A percentile compares a stretch with the other conserved stretches of the same genome.
Evolutionary conservation across 2,113 vertebrate species (phyloP).

Genomic region (Rhabdomys dilectus): DNA sequence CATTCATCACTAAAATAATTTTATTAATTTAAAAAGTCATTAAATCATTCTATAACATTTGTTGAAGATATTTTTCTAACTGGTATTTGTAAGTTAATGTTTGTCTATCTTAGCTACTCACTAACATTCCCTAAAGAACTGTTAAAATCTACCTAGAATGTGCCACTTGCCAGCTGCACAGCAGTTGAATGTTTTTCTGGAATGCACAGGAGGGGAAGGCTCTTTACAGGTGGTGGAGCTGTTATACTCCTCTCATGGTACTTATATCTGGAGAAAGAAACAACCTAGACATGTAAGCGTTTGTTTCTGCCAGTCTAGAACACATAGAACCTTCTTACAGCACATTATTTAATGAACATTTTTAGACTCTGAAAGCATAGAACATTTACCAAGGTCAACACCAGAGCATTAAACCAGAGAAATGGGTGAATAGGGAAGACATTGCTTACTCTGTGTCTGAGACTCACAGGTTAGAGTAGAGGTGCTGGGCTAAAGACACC

Average conservation of each 20-base stretch:
- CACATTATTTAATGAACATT: background rate
- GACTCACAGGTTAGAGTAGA: background rate
- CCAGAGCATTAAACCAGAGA: background rate
- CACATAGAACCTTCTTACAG: background rate
- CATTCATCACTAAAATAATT: background rate
- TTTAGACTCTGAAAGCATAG: background rate
- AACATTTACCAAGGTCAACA: background rate
- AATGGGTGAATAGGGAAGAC: background rate
- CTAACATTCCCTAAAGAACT: background rate
- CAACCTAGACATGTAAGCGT: background rate
- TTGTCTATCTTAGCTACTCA: background rate
- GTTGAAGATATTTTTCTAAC: background rate
- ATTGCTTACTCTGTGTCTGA: background rate
- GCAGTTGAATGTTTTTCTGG: too few relatives aligned
- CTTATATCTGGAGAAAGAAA: background rate
- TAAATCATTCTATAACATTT: slow-evolving; percentile 7
- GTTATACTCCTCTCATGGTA: background rate
- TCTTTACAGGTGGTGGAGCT: background rate
- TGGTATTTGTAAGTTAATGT: background rate
- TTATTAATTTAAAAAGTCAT: background rate
- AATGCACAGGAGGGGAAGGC: background rate
- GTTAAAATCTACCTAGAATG: background rate
- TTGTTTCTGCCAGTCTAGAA: background rate
- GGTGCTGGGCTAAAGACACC: background rate
- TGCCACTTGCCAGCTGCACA: background rate